These are phyloP conservation scores for Megaleporinus macrocephalus DNA, from an alignment of 2,113 vertebrate genomes.

Conservation along the genomic window DNA sequence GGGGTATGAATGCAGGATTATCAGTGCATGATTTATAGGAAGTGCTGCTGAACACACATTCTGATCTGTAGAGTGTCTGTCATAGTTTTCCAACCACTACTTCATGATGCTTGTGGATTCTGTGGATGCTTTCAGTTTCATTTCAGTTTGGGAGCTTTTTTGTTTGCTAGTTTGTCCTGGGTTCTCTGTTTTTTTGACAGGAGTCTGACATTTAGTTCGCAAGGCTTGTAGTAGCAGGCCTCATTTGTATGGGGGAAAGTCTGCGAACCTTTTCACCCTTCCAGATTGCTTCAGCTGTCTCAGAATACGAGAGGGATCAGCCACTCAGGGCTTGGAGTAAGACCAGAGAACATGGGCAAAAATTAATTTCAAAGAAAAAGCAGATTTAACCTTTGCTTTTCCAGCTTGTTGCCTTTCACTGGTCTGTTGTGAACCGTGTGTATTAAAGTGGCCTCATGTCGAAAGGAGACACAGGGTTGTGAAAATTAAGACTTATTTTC, in stretches of 20 bases:
- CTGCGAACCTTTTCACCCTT: not conserved
- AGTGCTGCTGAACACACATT: no score
- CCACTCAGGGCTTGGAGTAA: not conserved
- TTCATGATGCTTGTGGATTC: not conserved
- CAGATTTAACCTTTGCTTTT: not conserved
- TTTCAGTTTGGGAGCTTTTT: not conserved
- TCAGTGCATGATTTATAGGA: no score
- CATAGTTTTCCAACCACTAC: not conserved
- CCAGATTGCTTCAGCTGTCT: not conserved
- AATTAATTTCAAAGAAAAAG: not conserved
- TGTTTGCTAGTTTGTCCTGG: not conserved
- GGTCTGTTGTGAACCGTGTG: not conserved
- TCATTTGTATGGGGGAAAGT: not conserved
- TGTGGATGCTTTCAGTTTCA: not conserved
- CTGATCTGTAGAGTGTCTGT: not conserved
- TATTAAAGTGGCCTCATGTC: not conserved
- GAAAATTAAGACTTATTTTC: slow-evolving; percentile 11
- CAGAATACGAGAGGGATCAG: not conserved
- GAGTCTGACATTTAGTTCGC: not conserved
- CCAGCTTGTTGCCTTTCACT: not conserved
- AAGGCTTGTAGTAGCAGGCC: not conserved
- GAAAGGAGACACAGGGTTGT: not conserved
- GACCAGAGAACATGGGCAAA: not conserved
- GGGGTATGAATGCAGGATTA: no score
- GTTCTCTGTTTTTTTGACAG: not conserved